A percentile compares a stretch with the other conserved stretches of the same genome.
Conservation (phyloP, 2,113 vertebrate genomes). For the Irena cyanogastra region DNA sequence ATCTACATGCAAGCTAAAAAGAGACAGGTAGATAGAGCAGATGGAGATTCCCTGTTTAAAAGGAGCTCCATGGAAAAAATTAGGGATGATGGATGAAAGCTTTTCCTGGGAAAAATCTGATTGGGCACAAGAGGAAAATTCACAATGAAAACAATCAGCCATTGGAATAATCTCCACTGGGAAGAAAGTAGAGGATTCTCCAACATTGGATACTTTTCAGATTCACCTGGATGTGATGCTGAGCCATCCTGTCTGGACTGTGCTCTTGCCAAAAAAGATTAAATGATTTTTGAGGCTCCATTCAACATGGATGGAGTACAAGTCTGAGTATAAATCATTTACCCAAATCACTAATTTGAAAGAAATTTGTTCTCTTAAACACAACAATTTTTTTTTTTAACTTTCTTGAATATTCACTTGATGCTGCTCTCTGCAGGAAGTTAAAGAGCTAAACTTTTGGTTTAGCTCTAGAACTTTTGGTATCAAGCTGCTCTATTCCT, state of each 20-base stretch:
- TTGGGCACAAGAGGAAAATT: not conserved
- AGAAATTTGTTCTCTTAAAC: not conserved
- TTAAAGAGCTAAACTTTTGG: not conserved
- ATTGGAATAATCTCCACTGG: not conserved
- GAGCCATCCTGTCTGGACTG: not conserved
- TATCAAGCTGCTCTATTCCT: not conserved
- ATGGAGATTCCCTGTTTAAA: not conserved
- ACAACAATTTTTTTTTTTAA: accelerated
- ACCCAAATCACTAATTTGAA: not conserved
- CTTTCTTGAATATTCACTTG: not conserved
- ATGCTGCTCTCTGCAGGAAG: not conserved
- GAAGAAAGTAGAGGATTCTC: not conserved
- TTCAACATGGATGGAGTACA: not conserved
- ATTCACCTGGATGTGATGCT: not conserved
- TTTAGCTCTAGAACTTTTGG: not conserved
- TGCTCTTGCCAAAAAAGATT: not conserved
- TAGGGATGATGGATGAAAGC: not conserved
- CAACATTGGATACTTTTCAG: not conserved
- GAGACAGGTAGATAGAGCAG: too few relatives aligned
- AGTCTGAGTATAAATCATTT: not conserved
- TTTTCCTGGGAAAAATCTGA: not conserved
- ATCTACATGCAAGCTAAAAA: not conserved
- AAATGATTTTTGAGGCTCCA: not conserved
- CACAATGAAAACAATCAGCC: not conserved
- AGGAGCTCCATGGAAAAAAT: not conserved